Percentiles rank a stretch among this genome's conserved stretches.
Evolutionary conservation across 2,888 invertebrate species (phyloP).

Genomic region (Atrina japonica): DNA sequence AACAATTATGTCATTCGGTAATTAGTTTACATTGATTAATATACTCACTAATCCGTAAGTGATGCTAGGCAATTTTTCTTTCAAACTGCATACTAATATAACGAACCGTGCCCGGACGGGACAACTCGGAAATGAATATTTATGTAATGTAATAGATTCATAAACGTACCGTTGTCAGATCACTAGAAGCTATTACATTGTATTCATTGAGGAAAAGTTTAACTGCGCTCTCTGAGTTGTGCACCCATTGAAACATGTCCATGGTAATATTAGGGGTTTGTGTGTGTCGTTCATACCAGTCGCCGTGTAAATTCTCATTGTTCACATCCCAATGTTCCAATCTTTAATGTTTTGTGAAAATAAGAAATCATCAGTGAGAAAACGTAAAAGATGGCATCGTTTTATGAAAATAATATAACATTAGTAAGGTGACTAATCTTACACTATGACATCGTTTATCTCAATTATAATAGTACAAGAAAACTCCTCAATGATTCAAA

Average conservation of each 20-base stretch:
- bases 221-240: constrained; percentile 17
- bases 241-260: constrained; percentile 39
- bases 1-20: too few relatives aligned
- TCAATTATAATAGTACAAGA: too few relatives aligned
- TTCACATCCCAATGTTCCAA: too few relatives aligned
- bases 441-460: too few relatives aligned
- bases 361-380: too few relatives aligned
- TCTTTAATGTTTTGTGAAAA: too few relatives aligned
- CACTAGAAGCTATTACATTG: constrained; percentile 15
- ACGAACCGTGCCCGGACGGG: too few relatives aligned
- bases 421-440: too few relatives aligned
- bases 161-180: constrained; percentile 26
- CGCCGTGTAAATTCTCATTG: constrained; percentile 26
- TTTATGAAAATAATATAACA: too few relatives aligned
- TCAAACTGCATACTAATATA: too few relatives aligned
- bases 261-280: constrained; percentile 28
- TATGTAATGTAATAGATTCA: neutral
- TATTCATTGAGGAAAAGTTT: constrained; percentile 45
- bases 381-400: too few relatives aligned
- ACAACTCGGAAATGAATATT: neutral
- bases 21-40: neutral
- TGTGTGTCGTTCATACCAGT: constrained; percentile 30
- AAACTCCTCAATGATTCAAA: too few relatives aligned
- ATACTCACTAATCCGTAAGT: neutral
- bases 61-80: neutral